Evolutionary conservation across 2,113 vertebrate genomes (phyloP).

Genomic region (Gobius niger): DNA sequence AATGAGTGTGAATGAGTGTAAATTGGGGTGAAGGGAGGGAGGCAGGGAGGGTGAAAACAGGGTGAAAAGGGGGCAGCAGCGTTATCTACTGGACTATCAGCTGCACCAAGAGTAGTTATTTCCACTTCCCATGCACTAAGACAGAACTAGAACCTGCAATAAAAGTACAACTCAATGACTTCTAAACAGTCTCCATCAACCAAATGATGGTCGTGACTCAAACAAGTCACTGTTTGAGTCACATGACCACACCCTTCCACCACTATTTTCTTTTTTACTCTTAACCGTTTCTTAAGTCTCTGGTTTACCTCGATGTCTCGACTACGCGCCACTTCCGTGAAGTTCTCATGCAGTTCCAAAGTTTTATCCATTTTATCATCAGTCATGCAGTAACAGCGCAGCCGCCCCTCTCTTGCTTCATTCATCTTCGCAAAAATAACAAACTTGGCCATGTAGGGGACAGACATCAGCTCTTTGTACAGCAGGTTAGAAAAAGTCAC

Average conservation of each 20-base stretch:
- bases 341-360: constrained; percentile 96
- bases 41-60: no score
- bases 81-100: no score
- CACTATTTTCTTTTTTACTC: neutral
- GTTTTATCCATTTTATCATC: constrained; percentile 99
- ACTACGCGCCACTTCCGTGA: constrained; percentile 93
- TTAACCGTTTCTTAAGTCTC: neutral
- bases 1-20: no score
- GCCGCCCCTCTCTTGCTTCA: constrained; percentile 87
- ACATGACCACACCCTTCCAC: neutral
- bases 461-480: constrained; percentile 89
- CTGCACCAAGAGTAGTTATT: no score
- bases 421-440: constrained; percentile 99
- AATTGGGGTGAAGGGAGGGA: no score
- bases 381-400: constrained; percentile 98
- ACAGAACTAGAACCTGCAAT: no score
- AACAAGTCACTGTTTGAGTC: neutral
- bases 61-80: no score
- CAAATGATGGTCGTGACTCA: no score
- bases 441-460: constrained; percentile 98
- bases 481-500: constrained; percentile 92
- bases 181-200: no score
- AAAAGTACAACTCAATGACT: no score
- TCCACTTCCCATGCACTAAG: no score
- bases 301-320: constrained; percentile 91